These are phyloP conservation scores for Rattus rattus DNA, from an alignment of 2,113 vertebrate genomes.

Conservation along the genomic window DNA sequence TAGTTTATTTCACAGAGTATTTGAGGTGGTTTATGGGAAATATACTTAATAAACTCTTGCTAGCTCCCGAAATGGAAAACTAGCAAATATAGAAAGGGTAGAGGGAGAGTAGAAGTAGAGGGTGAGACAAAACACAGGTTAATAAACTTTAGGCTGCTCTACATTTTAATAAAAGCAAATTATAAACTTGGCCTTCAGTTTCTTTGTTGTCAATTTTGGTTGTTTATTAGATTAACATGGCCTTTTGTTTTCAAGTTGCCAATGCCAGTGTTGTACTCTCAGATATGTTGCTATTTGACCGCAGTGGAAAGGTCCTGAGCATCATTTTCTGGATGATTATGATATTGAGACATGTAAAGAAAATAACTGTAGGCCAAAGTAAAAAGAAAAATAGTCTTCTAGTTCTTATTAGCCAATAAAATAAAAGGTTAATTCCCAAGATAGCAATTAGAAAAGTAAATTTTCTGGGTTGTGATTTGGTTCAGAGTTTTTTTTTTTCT, in stretches of 20 bases:
- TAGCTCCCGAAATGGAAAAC: conserved; percentile 23
- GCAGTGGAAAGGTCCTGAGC: background rate
- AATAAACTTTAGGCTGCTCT: background rate
- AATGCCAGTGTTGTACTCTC: background rate
- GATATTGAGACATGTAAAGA: background rate
- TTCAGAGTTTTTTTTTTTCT: conserved; percentile 31
- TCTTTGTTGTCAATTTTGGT: conserved; percentile 35
- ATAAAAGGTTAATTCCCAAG: conserved; percentile 7
- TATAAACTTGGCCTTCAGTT: conserved; percentile 31
- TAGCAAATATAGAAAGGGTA: conserved; percentile 10
- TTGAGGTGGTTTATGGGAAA: conserved; percentile 28
- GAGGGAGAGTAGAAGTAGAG: background rate
- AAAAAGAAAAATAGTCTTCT: conserved; percentile 6
- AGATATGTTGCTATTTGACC: conserved; percentile 11
- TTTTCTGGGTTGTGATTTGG: conserved; percentile 27
- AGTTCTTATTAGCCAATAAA: conserved; percentile 26
- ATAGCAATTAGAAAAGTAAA: conserved; percentile 43
- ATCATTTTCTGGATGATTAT: conserved; percentile 21
- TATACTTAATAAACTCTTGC: conserved; percentile 31
- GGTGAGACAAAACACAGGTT: conserved; percentile 43
- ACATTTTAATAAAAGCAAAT: conserved; percentile 41
- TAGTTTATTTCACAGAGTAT: conserved; percentile 43
- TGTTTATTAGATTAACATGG: background rate
- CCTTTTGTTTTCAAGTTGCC: background rate
- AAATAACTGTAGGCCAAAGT: background rate